Percentiles rank a stretch among this genome's conserved stretches.
Conservation (phyloP, 2,797 vertebrate genomes). For the Gambelia wislizenii region DNA sequence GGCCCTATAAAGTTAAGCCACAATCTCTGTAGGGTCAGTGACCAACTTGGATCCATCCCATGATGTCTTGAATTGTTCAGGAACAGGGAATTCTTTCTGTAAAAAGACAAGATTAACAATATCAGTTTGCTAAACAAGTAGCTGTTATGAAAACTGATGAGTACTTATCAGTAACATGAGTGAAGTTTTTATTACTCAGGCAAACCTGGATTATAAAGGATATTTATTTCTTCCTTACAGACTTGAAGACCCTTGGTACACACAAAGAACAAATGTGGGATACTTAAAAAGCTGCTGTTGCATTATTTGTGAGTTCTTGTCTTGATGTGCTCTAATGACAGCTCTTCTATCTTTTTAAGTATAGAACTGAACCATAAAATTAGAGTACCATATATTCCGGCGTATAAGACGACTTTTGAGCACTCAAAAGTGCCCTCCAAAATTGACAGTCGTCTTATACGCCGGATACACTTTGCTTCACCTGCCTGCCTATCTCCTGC, state of each 20-base stretch:
- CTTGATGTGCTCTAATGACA: conserved; percentile 18
- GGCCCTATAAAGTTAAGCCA: conserved; percentile 81
- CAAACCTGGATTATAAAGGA: conserved; percentile 50
- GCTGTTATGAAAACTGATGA: conserved; percentile 60
- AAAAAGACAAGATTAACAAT: conserved; percentile 69
- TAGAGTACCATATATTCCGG: too few species aligned
- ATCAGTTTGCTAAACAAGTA: conserved; percentile 56
- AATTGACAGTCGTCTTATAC: too few species aligned
- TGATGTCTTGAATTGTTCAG: conserved; percentile 97
- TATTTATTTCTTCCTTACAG: conserved; percentile 57
- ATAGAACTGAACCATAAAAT: not conserved
- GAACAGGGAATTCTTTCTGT: conserved; percentile 97
- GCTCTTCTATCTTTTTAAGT: not conserved
- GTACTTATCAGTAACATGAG: conserved; percentile 54
- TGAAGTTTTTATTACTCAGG: conserved; percentile 61
- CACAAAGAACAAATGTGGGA: conserved; percentile 54
- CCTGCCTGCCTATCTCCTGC: too few species aligned
- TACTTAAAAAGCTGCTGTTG: conserved; percentile 46
- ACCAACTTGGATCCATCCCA: conserved; percentile 95
- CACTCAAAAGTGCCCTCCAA: too few species aligned
- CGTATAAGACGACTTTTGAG: too few species aligned
- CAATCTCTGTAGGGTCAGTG: conserved; percentile 95
- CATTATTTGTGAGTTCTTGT: conserved; percentile 47
- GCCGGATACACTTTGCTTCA: too few species aligned
- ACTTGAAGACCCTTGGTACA: conserved; percentile 63